Conservation (phyloP, 2,113 vertebrate species). For the Micromys minutus region DNA sequence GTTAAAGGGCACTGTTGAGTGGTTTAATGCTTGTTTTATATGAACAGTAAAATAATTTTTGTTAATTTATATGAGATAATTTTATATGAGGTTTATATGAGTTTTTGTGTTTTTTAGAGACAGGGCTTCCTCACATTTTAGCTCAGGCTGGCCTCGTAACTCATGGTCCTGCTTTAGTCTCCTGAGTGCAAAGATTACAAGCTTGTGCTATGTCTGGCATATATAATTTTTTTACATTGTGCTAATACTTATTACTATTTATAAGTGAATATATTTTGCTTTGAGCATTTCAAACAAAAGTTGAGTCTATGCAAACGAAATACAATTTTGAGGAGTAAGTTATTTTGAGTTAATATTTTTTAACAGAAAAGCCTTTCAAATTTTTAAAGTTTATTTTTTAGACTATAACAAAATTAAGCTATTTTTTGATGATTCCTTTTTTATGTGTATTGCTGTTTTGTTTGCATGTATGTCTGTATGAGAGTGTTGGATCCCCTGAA, state of each 20-base stretch:
- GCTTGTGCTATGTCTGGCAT: not conserved
- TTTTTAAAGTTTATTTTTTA: constrained; percentile 30
- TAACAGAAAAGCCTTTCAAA: not conserved
- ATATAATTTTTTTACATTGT: not conserved
- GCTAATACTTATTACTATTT: not conserved
- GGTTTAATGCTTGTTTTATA: constrained; percentile 57
- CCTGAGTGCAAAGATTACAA: not conserved
- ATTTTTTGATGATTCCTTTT: not conserved
- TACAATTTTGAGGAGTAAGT: not conserved
- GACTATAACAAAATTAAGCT: not conserved
- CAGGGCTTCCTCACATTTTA: not conserved
- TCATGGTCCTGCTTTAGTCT: not conserved
- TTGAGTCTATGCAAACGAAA: constrained; percentile 24
- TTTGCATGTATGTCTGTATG: not conserved
- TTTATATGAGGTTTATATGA: not conserved
- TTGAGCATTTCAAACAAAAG: constrained; percentile 23
- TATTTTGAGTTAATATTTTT: not conserved
- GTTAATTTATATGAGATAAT: constrained; percentile 6
- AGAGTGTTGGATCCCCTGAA: not conserved
- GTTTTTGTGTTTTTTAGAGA: not conserved
- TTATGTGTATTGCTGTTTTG: not conserved
- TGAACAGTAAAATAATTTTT: constrained; percentile 46
- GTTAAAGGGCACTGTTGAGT: constrained; percentile 42
- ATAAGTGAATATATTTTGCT: not conserved
- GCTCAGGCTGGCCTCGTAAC: not conserved